Evolutionary conservation across 2,113 vertebrate genomes (phyloP).

Genomic region (Rhea americana): DNA sequence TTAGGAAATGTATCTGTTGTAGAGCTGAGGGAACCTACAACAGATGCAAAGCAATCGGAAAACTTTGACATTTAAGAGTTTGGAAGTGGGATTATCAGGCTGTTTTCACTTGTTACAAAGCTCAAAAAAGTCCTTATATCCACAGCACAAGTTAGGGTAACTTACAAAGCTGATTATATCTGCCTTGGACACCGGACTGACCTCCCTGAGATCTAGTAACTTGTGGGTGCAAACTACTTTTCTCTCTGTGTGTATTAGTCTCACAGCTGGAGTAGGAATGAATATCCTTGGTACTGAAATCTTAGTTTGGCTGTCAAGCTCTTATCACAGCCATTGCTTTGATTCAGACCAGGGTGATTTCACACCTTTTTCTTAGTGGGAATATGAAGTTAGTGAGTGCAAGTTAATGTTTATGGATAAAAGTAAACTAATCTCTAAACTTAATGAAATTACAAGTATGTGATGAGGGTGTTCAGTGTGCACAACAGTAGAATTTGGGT

Average conservation of each 20-base stretch:
- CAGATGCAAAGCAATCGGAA: background rate
- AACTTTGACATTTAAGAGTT: background rate
- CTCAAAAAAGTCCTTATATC: background rate
- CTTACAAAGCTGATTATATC: slow-evolving; percentile 13
- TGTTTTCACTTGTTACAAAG: background rate
- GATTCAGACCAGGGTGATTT: background rate
- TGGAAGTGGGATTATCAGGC: background rate
- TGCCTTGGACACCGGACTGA: background rate
- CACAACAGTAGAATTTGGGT: background rate
- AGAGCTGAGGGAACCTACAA: background rate
- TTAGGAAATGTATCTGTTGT: background rate
- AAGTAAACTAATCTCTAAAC: background rate
- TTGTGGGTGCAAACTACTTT: background rate
- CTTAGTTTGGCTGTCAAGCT: slow-evolving; percentile 33
- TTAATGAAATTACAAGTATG: background rate
- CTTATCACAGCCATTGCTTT: slow-evolving; percentile 21
- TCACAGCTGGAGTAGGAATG: slow-evolving; percentile 3
- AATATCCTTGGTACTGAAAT: background rate
- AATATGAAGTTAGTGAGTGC: background rate
- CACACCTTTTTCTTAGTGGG: background rate
- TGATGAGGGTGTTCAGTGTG: background rate
- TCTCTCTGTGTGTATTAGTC: background rate
- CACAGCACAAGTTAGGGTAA: background rate
- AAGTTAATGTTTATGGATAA: background rate
- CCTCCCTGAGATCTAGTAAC: background rate